These are phyloP conservation scores for Decapterus maruadsi DNA, from an alignment of 2,797 vertebrate genomes.

Conservation along the genomic window DNA sequence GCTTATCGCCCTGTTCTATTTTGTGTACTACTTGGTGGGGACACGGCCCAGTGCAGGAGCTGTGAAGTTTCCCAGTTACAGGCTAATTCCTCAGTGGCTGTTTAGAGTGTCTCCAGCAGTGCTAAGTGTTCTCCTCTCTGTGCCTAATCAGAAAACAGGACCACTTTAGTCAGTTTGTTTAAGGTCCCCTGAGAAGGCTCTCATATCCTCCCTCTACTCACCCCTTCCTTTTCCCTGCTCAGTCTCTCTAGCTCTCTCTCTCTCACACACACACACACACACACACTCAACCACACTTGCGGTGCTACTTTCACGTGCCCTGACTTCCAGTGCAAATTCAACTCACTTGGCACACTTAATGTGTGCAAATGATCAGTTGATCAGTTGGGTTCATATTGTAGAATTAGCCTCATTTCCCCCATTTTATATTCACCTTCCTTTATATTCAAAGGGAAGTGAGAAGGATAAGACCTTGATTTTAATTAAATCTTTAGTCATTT, in stretches of 20 bases:
- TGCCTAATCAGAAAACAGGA: slow-evolving; percentile 85
- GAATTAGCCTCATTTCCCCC: not conserved
- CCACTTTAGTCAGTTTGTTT: slow-evolving; percentile 85
- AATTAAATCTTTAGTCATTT: slow-evolving; percentile 3
- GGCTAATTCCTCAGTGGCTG: slow-evolving; percentile 84
- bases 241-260: slow-evolving; percentile 26
- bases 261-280: too few relatives aligned
- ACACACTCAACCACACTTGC: slow-evolving; percentile 23
- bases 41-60: slow-evolving; percentile 72
- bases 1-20: slow-evolving; percentile 73
- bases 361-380: not conserved
- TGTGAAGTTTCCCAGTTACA: slow-evolving; percentile 80
- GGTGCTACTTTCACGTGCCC: slow-evolving; percentile 16
- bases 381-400: not conserved
- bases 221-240: slow-evolving; percentile 55
- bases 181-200: slow-evolving; percentile 81
- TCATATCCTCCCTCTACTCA: slow-evolving; percentile 74
- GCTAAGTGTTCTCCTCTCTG: slow-evolving; percentile 82
- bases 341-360: slow-evolving; percentile 5
- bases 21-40: slow-evolving; percentile 73
- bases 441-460: not conserved
- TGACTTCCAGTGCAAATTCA: slow-evolving; percentile 11
- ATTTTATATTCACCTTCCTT: not conserved
- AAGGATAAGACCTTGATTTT: not conserved
- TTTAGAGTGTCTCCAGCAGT: slow-evolving; percentile 84